Base-by-base conservation (phyloP, 2,888 invertebrate species). In the Listrodromus nycthemerus region DNA sequence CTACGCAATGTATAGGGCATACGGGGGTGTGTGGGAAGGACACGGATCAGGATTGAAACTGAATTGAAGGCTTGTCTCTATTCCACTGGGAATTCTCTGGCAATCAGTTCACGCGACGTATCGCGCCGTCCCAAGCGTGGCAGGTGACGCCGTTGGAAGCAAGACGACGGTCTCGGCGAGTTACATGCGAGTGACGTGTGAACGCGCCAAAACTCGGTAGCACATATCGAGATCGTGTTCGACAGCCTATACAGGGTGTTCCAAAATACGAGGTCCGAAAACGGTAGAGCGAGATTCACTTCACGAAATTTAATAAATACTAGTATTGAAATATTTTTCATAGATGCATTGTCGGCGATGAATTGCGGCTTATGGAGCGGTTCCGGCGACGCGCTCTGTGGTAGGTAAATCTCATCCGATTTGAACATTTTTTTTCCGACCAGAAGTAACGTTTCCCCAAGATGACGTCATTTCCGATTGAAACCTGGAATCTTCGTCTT, bases 41-140 rank as follows among this genome's bases (percentile, higher is more conserved):
- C 75, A 66, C 58, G 27, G n/a, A 8, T 27, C 21, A 21, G 16
- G 33, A 63, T 74, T 24, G 45, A 19, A 30, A 45, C 6, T 48
- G 19, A 27, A 48, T 69, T 77, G 27, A 61, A 27, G 41, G 73
- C 21, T 80, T 58, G 73, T 48, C 80, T 58, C 58, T 48, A 50
- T 69, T 73, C 50, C 80, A 24, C n/a, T n/a, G 67, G 48, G 61
- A 74, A 16, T 74, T 80, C 21, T 27, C n/a, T 37, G 41, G 74
- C 80, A 80, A 80, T 80, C 65, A 52, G 33, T 73, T 73, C 16
- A 5, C 16, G 13, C 50, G 63, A 52, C 63, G 65, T 70, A 70
- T 78, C 71, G 61, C 33, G 16, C 33, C 50, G 27, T 74, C 67
- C 63, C 52, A 30, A 27, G 19, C 19, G 52, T 55, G 58, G 37